Evolutionary conservation across 2,797 vertebrate species (phyloP), one percentile per base, ranked within the genome.

Genomic region (Tachyglossus aculeatus): DNA sequence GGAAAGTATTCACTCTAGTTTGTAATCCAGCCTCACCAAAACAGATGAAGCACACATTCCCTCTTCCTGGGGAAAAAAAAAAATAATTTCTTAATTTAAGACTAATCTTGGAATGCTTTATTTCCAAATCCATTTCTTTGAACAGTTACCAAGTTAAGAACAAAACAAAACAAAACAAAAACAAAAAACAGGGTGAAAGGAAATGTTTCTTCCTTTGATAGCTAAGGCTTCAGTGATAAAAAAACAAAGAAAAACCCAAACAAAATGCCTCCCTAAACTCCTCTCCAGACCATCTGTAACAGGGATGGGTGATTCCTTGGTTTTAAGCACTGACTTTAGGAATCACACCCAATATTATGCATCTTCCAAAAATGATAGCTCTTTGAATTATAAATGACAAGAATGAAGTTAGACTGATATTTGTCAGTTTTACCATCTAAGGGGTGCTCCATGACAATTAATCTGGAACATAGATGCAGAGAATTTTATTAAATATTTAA

Each of bases 21-120:
- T 47, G 45, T 36, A 21, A 16, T 7, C 22, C 18, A 48, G 7
- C 37, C 29, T 52, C n/a, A 39, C 21, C 43, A 66, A 71, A 63
- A 56, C 25, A 72, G 15, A 40, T 50, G 36, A n/a, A 61, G 53
- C 39, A 50, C 38, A 31, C 38, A 61, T 22, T 52, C 67, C 71
- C 53, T 75, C 48, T 67, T 56, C 57, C 54, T 51, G 53, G 33
- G 47, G 34, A 63, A 61, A 38, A 32, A n/a, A 27, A 55, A 55
- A 52, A 45, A 34, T 6, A 21, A 5, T 40, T 56, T 32, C 18
- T 27, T n/a, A n/a, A 15, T 24, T 22, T 25, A 22, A 36, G 40
- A 32, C 15, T 2, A 21, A 15, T 47, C 9, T 64, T 36, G 52
- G 52, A 56, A 54, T 43, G 34, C 14, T 21, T 24, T 15, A 10